A percentile compares a stretch with the other conserved stretches of the same genome.
Evolutionary conservation across 2,888 invertebrate species (phyloP).

Genomic region (Drosophila mercatorum): DNA sequence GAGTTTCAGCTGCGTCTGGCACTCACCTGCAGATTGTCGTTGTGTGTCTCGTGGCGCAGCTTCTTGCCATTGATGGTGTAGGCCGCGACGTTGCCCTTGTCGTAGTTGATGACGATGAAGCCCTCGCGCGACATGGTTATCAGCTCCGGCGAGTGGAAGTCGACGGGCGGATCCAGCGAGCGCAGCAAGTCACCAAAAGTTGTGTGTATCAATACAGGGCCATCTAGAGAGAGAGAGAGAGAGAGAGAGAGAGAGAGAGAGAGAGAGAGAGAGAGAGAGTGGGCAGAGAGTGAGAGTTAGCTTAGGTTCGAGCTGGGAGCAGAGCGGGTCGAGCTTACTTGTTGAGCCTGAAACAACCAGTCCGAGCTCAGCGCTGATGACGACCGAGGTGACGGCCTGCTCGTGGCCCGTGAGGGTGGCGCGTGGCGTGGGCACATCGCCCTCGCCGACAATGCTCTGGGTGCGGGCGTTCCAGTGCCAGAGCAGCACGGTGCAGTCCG

Average conservation of each 20-base stretch:
- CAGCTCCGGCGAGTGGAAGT: constrained; percentile 91
- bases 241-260: not conserved
- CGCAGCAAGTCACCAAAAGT: constrained; percentile 98
- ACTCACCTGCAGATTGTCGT: constrained; percentile 95
- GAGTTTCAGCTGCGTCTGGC: not conserved
- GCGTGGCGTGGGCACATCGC: constrained; percentile 96
- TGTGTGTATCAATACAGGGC: constrained; percentile 98
- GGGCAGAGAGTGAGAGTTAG: not conserved
- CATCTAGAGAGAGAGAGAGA: constrained; percentile 87
- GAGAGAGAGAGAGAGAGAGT: not conserved
- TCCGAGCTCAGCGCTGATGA: constrained; percentile 98
- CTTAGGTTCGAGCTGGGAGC: no score
- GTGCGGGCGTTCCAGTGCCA: constrained; percentile 99
- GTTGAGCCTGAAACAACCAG: constrained; percentile 97
- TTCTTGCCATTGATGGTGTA: constrained; percentile 97
- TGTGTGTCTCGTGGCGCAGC: constrained; percentile 95
- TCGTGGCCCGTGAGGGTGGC: constrained; percentile 99
- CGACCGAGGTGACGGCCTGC: constrained; percentile 96
- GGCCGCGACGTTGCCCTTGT: constrained; percentile 95
- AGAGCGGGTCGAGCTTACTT: constrained; percentile 84
- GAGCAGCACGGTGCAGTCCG: constrained; percentile 98
- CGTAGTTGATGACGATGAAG: constrained; percentile 96
- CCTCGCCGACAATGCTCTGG: constrained; percentile 98
- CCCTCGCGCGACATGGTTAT: constrained; percentile 98
- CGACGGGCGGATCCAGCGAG: constrained; percentile 92